phyloP scores from a whole-genome alignment of 2,797 vertebrate genomes.

The Prionace glauca region DNA sequence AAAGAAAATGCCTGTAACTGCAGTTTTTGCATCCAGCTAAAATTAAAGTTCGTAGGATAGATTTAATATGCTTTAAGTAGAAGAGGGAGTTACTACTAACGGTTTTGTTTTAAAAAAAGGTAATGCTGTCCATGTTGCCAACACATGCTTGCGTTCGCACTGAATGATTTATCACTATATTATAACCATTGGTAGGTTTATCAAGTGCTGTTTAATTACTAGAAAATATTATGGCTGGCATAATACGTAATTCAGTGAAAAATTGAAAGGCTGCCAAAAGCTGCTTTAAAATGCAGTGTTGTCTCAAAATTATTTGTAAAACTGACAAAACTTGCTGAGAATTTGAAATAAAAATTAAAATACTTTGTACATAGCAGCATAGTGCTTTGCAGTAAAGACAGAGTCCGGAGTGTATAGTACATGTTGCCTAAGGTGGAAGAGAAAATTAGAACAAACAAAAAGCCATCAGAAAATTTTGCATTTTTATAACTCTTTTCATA shows the following conservation, averaged over 20 bases:
- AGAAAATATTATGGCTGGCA: conserved; percentile 2
- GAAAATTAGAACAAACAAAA: neutral
- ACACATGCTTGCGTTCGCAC: neutral
- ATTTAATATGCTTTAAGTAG: neutral
- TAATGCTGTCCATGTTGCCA: neutral
- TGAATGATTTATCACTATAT: neutral
- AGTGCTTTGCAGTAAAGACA: neutral
- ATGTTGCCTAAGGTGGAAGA: neutral
- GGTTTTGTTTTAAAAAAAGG: neutral
- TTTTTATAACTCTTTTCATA: neutral
- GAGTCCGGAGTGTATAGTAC: neutral
- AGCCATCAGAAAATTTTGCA: neutral
- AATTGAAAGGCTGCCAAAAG: neutral
- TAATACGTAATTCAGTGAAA: neutral
- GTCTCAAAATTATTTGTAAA: conserved; percentile 10
- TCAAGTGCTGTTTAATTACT: neutral
- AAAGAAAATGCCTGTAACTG: neutral
- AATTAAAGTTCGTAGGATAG: neutral
- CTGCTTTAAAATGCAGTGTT: neutral
- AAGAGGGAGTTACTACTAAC: neutral
- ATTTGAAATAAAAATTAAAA: neutral
- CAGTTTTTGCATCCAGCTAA: neutral
- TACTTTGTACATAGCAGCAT: neutral
- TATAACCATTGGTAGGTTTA: conserved; percentile 11
- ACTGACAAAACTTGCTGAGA: neutral